Base-by-base conservation (phyloP, 2,888 invertebrate species). In the Lycaena phlaeas region DNA sequence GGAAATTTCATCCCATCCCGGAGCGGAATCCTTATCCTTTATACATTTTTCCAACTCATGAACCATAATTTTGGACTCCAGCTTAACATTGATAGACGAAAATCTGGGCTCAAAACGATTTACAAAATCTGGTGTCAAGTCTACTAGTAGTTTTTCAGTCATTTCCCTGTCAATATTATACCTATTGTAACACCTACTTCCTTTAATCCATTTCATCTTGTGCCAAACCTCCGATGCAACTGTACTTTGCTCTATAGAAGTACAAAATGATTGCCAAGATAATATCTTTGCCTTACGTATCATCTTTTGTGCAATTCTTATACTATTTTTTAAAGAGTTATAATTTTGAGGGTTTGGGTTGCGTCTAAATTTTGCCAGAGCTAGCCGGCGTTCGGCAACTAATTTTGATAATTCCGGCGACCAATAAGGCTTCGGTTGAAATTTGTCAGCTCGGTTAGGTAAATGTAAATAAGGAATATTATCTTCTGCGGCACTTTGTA, bases 181-280 rank as follows among this genome's bases (percentile, higher is more conserved):
- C 5, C 3, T 10, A 4, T 18, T 18, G 18, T 18, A 18, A 29
- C 27, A 38, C 7, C 15, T 3, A 18, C 27, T 17, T 4, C 42
- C 42, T 29, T 45, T 45, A 5, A 42, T 3, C 42, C 45, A 45
- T 15, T 26, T 28, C 40, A 45, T 40, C 25, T 31, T 18, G 6
- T 12, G 15, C 45, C 45, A 42, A 40, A 45, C 40, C 6, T 45
- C 34, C 3, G 10, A 6, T 14, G 34, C 18, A 4, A 39, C 15
- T 5, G 34, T 30, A 37, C 27, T 15, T 3, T 10, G 12, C 10
- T 34, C 29, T 22, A 40, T 40, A 10, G 31, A 27, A 3, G 31
- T 11, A 27, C 27, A 40, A 40, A 40, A 40, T 9, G 9, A 14
- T 40, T 27, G 40, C 31, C 30, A 42, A 30, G 36, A 38, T 41